Evolutionary conservation across 1,140 invertebrate species (phyloP).

Genomic region (Idris sp.): DNA sequence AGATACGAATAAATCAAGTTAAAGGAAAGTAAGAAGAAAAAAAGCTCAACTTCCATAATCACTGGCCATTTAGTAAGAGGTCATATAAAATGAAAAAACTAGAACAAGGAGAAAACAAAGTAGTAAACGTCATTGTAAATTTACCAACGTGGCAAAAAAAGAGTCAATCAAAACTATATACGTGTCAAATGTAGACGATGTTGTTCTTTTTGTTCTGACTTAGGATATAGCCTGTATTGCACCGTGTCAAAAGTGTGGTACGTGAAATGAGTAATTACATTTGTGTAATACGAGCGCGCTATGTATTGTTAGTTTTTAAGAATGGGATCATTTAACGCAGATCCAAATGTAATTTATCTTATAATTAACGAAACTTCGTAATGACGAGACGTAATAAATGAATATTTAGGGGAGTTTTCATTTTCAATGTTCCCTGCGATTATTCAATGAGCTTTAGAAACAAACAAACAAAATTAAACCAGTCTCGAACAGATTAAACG

Average conservation of each 20-base stretch:
- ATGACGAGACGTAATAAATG: conserved; percentile 55
- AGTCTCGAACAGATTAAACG: conserved; percentile 51
- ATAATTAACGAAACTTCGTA: conserved; percentile 45
- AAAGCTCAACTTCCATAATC: conserved; percentile 19
- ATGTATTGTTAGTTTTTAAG: conserved; percentile 52
- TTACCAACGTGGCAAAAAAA: too few species aligned
- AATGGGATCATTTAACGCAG: conserved; percentile 31
- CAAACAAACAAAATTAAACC: conserved; percentile 20
- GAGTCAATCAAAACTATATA: conserved; percentile 3
- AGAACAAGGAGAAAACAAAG: conserved; percentile 30
- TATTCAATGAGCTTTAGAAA: conserved; percentile 42
- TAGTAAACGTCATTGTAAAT: too few species aligned
- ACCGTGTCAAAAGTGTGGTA: conserved; percentile 71
- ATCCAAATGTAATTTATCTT: conserved; percentile 60
- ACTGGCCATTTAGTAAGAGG: conserved; percentile 25
- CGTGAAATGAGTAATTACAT: conserved; percentile 77
- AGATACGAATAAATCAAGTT: conserved; percentile 70
- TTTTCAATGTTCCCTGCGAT: conserved; percentile 21
- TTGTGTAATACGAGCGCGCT: conserved; percentile 71
- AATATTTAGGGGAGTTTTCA: conserved; percentile 54
- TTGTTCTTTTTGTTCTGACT: conserved; percentile 49
- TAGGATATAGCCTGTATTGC: conserved; percentile 72
- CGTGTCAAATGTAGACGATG: too few species aligned
- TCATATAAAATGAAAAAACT: conserved; percentile 16
- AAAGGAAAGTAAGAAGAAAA: conserved; percentile 6